A percentile compares a stretch with the other conserved stretches of the same genome.
These are phyloP conservation scores for Watsonalla cultraria DNA, from an alignment of 2,888 invertebrate species.

Conservation along the genomic window DNA sequence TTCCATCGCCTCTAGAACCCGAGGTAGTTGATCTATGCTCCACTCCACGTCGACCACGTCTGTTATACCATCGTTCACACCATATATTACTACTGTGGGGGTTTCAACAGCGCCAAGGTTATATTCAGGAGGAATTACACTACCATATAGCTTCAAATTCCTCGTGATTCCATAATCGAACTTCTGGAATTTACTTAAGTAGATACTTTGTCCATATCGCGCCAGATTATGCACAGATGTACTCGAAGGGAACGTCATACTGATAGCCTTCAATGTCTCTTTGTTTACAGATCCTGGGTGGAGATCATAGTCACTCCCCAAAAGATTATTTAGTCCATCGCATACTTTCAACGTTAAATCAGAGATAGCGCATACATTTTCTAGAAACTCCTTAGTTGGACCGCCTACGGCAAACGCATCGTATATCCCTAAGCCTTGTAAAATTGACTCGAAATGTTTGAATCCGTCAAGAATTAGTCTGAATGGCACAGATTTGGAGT, in stretches of 20 bases:
- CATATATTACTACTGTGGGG: conserved; percentile 25
- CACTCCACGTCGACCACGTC: conserved; percentile 9
- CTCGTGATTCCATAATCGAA: conserved; percentile 21
- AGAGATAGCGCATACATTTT: conserved; percentile 13
- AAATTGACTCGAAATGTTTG: conserved; percentile 15
- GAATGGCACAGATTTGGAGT: conserved; percentile 18
- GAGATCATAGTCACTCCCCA: background rate
- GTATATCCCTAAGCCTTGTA: conserved; percentile 1
- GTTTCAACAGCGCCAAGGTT: conserved; percentile 20
- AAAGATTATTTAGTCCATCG: background rate
- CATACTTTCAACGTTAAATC: background rate
- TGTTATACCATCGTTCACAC: conserved; percentile 24
- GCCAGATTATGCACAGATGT: conserved; percentile 57
- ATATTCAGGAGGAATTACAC: conserved; percentile 22
- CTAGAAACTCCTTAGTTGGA: conserved; percentile 6
- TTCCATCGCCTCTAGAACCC: background rate
- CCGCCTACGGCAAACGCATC: conserved; percentile 9
- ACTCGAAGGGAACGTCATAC: conserved; percentile 41
- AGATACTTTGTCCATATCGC: conserved; percentile 27
- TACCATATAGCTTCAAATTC: conserved; percentile 14
- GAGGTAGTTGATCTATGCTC: background rate
- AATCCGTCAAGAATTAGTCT: background rate
- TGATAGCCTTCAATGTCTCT: conserved; percentile 15
- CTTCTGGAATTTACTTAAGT: conserved; percentile 20
- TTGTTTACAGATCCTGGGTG: background rate